These are phyloP conservation scores for Pelochelys cantorii DNA, from an alignment of 2,797 vertebrate species.

Conservation along the genomic window DNA sequence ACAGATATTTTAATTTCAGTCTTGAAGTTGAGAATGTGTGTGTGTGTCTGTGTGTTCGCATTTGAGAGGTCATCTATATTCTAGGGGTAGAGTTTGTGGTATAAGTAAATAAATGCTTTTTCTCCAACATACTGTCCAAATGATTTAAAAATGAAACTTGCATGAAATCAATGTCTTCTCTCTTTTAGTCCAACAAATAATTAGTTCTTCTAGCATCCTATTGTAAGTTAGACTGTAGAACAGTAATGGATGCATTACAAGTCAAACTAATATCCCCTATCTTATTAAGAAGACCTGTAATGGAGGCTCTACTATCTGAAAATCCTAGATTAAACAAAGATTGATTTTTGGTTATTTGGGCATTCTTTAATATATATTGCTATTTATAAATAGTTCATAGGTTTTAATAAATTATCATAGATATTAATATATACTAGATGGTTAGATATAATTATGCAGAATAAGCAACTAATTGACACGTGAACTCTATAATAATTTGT, in stretches of 20 bases:
- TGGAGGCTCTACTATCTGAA: not conserved
- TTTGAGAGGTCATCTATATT: not conserved
- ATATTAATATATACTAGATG: not conserved
- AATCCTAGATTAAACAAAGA: not conserved
- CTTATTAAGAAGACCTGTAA: not conserved
- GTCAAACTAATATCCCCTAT: not conserved
- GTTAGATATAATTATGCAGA: not conserved
- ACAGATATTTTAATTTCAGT: not conserved
- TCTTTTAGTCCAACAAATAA: accelerated
- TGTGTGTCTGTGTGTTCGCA: no score
- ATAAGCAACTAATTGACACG: not conserved
- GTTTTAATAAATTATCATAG: not conserved
- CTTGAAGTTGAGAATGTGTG: not conserved
- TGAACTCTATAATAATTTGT: not conserved
- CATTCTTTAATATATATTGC: not conserved
- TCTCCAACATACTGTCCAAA: no score
- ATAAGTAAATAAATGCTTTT: not conserved
- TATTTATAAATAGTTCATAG: not conserved
- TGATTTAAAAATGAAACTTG: not conserved
- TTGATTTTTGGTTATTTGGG: not conserved
- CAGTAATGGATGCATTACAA: not conserved
- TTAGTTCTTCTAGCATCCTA: accelerated
- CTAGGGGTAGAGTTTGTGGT: not conserved
- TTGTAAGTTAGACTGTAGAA: not conserved
- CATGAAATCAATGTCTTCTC: accelerated